phyloP scores from a whole-genome alignment of 2,888 invertebrate species.

The Coecobrya sp. region DNA sequence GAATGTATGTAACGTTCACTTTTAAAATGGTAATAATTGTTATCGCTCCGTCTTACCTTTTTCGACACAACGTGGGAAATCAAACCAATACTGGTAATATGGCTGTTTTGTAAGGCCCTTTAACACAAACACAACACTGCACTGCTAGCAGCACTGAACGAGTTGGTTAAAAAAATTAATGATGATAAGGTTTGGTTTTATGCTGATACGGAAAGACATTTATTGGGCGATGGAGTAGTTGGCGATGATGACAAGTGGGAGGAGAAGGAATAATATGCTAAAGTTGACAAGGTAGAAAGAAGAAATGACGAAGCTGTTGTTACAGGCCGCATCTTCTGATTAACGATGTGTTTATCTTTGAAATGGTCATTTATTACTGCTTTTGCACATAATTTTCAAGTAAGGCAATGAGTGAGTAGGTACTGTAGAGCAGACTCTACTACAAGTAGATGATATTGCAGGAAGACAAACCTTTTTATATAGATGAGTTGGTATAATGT shows the following conservation, averaged over 20 bases:
- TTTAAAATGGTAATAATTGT: conserved; percentile 57
- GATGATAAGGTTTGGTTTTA: background rate
- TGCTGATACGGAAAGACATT: conserved; percentile 8
- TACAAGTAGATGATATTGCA: background rate
- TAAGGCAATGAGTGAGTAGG: conserved; percentile 13
- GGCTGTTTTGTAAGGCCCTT: background rate
- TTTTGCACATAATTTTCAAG: background rate
- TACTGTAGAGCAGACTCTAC: background rate
- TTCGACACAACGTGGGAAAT: conserved; percentile 71
- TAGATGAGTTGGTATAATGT: background rate
- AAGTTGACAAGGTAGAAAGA: background rate
- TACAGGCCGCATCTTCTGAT: background rate
- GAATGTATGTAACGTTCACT: conserved; percentile 21
- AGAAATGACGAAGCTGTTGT: background rate
- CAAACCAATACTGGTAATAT: conserved; percentile 19
- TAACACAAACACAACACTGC: background rate
- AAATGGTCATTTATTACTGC: conserved; percentile 31
- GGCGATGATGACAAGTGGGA: conserved; percentile 18
- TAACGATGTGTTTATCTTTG: background rate
- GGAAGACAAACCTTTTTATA: conserved; percentile 12
- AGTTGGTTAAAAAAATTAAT: background rate
- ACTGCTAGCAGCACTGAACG: background rate
- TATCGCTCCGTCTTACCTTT: conserved; percentile 68
- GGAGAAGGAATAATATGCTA: background rate
- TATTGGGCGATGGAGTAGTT: background rate